Base-by-base conservation (phyloP, 2,888 invertebrate genomes). In the Athrips mouffetella region DNA sequence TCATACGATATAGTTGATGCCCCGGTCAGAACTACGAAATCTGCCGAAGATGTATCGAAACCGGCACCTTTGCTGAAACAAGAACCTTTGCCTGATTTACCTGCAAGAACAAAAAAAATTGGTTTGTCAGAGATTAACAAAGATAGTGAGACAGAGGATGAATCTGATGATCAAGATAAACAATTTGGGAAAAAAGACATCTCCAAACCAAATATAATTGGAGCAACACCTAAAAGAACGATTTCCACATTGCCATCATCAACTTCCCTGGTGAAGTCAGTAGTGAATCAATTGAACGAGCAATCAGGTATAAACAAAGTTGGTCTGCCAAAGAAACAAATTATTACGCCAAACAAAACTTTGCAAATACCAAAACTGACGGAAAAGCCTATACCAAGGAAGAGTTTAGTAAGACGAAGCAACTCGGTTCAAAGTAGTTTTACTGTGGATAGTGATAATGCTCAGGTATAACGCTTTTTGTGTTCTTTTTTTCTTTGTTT, bases 331-430 rank as follows among this genome's bases (percentile, higher is more conserved):
- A 82, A 79, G 60, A 84, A 84, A 45, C 84, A 82, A 73, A 75
- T 82, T 27, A 89, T 89, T 51, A 52, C 80, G 33, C 87, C 89
- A 64, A 84, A 82, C 65, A 86, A 80, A 63, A 81, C 83, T 0
- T 70, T 89, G 60, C 89, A 89, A 75, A 89, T 89, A 80, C 89
- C 89, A 73, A 89, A 89, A 65, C 56, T 89, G 44, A 62, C 73
- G 27, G 88, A 89, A 57, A 88, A 84, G 60, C 89, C 89, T 1
- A 73, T 89, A 62, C 89, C 89, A 73, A 89, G 87, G 76, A 78
- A 75, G 59, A 76, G 75, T 49, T 61, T 80, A 51, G 70, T 86
- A 27, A 78, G 73, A 67, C 81, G 87, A 64, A 86, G 88, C 63
- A 79, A 83, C 61, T 88, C 88, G 7, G 84, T 85, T 41, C 84